Evolutionary conservation across 2,888 invertebrate genomes (phyloP), one percentile per base, ranked within the genome.

Genomic region (Aphidius colemani): DNA sequence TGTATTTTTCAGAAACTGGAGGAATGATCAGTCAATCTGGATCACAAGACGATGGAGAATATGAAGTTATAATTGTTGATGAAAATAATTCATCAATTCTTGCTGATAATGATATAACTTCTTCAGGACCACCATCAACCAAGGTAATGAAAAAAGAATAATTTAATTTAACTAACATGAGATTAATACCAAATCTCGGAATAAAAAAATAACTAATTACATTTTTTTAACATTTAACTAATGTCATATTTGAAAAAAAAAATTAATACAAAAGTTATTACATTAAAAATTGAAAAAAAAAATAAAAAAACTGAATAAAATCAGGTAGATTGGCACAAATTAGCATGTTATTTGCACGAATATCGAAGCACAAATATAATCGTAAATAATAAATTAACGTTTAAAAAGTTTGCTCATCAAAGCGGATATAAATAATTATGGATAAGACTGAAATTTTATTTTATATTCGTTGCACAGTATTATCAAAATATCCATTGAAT

Each of bases 31-130:
- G 79, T 67, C 82, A 82, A 53, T 77, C 81, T 3, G 82, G 79
- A 68, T 81, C 82, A 30, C 89, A 89, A 64, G 93, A 93, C 79
- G 93, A 94, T 78, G 90, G 90, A 66, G 94, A 94, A 78, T 94
- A 94, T 81, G 93, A 94, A 78, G 93, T 94, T 74, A 94, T 94
- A 78, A 93, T 94, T 68, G 93, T 94, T 75, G 94, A 94, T 78
- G 94, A 94, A 80, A 93, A 91, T 79, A 93, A 94, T 85, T 92
- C 94, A 1, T 91, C 92, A 10, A 88, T 89, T 67, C 84, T 93
- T 71, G 90, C 91, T 58, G 93, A 94, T 76, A 88, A 92, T 79
- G 93, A 94, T 77, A 89, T 93, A 13, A 88, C 88, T 70, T 89
- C 89, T 13, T 87, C 87, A 71, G 90, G 89, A 39, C 89, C 90